Conservation (phyloP, 2,797 vertebrate species). For the Tragelaphus eurycerus region DNA sequence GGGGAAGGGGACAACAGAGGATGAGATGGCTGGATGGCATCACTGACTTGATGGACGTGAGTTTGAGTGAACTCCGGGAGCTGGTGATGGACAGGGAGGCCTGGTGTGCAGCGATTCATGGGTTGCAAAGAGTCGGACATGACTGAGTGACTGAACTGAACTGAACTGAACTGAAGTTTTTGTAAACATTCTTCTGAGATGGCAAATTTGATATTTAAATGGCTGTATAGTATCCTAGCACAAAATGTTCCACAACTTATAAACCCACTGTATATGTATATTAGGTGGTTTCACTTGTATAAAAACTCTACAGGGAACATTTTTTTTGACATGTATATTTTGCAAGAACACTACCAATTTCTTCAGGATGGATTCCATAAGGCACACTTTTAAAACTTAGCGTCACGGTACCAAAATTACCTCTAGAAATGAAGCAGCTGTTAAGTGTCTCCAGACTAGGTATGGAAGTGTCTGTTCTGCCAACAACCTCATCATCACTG, state of each 20-base stretch:
- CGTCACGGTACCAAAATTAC: background rate
- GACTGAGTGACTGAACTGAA: no score
- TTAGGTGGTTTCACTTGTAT: background rate
- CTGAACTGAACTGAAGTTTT: background rate
- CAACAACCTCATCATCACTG: background rate
- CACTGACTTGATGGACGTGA: no score
- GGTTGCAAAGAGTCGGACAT: fast-evolving
- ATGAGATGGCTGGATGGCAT: no score
- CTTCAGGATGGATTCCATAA: background rate
- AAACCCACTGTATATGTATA: background rate
- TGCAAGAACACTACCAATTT: background rate
- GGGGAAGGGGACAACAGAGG: no score
- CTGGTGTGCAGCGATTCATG: fast-evolving
- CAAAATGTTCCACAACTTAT: background rate
- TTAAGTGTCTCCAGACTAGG: background rate
- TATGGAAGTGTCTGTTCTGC: background rate
- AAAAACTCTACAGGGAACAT: background rate
- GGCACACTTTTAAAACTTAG: background rate
- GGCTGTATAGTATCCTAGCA: background rate
- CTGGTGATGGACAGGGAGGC: no score
- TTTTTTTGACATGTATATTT: background rate
- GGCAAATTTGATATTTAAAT: background rate
- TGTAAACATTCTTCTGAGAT: background rate
- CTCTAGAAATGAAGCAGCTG: background rate
- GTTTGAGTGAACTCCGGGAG: fast-evolving